phyloP scores from a whole-genome alignment of 2,888 invertebrate species.

The Stenodema calcarata region DNA sequence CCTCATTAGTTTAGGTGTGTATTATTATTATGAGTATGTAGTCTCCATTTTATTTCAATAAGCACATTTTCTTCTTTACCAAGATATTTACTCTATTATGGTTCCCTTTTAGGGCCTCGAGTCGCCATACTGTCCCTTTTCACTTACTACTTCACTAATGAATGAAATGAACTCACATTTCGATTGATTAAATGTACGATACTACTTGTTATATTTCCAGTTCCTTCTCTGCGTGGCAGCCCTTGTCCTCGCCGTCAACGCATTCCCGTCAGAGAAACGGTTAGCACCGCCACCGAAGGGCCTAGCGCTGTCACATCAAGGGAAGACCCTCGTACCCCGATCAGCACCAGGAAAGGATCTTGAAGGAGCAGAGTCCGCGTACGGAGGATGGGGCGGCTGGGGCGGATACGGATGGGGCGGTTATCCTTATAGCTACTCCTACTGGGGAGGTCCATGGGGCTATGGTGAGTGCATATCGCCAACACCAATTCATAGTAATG shows the following conservation, averaged over 20 bases:
- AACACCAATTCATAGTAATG: no score
- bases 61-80: no score
- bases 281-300: conserved; percentile 19
- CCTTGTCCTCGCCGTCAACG: conserved; percentile 13
- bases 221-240: conserved; percentile 1
- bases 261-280: conserved; percentile 36
- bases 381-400: conserved; percentile 49
- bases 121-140: no score
- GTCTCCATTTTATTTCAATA: no score
- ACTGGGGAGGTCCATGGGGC: conserved; percentile 32
- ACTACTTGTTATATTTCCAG: conserved; percentile 3
- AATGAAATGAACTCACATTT: no score
- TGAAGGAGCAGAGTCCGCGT: conserved; percentile 39
- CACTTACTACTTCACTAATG: no score
- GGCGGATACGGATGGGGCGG: conserved; percentile 39
- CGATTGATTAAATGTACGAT: no score
- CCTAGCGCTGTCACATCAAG: background rate
- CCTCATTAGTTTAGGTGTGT: no score
- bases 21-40: no score
- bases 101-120: no score
- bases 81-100: no score
- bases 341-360: conserved; percentile 29
- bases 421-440: conserved; percentile 39
- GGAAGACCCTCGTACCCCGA: conserved; percentile 13
- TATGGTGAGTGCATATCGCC: background rate